Evolutionary conservation across 2,797 vertebrate species (phyloP), one percentile per base, ranked within the genome.

Genomic region (Gadopsis marmoratus): DNA sequence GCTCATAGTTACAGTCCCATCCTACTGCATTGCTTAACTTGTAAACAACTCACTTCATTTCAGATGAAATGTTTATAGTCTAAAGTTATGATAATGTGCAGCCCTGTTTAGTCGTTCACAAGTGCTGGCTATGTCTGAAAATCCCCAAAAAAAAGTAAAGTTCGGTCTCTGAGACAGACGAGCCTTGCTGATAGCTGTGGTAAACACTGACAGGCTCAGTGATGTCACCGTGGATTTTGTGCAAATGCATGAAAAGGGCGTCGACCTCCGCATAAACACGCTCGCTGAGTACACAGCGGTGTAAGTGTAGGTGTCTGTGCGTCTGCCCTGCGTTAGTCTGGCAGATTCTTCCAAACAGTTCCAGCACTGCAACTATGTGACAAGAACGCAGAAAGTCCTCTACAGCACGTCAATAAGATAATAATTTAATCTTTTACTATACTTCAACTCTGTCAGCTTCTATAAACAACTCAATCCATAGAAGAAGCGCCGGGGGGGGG

Each of bases 31-130:
- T 71, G 83, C 79, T 31, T 43, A 68, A 89, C 84, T 81, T 74
- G 67, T 87, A 89, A 92, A 90, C 91, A 92, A 82, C 67, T 71
- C 78, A 41, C 70, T 88, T 76, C 7, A 58, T 73, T 58, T 85
- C 54, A 72, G 64, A 71, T 82, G 60, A 92, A 86, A 76, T 85
- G 80, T 91, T 91, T 90, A 91, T 48, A 83, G 50, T 71, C 70
- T 56, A 16, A 62, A 73, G 66, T 59, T 55, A 41, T 80, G 88
- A 83, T 75, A 53, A 64, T 62, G 66, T 1, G 31, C 79, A 82
- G 80, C 73, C 23, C 16, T 62, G 74, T 82, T 65, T 50, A 60
- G 77, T 82, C 63, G 48, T 67, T 76, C 55, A 50, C 80, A 86
- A 54, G 55, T 64, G 59, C 62, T 23, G 58, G 23, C 41, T 86